Evolutionary conservation across 2,113 vertebrate species (phyloP).

Genomic region (Calcarius ornatus): DNA sequence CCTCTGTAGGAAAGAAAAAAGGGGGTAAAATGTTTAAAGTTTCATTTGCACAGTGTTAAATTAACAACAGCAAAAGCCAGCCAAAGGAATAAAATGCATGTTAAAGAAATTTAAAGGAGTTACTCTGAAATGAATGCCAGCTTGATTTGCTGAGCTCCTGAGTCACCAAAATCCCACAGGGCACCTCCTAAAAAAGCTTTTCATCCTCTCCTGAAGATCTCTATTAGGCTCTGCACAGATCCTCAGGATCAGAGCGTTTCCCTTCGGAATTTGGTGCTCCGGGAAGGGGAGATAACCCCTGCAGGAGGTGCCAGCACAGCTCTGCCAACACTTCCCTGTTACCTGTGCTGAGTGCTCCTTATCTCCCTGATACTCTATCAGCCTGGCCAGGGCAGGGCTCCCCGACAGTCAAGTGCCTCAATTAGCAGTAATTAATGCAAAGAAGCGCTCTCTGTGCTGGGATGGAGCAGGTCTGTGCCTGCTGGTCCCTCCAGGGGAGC

Average conservation of each 20-base stretch:
- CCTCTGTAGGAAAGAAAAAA: neutral
- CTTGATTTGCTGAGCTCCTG: neutral
- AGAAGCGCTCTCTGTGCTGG: accelerated
- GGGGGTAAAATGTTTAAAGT: neutral
- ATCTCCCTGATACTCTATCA: slow-evolving; percentile 53
- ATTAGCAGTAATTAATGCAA: slow-evolving; percentile 20
- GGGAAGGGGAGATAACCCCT: neutral
- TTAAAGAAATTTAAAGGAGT: slow-evolving; percentile 11
- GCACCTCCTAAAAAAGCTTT: neutral
- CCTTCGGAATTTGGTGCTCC: neutral
- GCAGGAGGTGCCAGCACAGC: neutral
- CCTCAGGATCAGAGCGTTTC: accelerated
- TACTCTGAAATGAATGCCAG: slow-evolving; percentile 16
- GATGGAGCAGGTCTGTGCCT: neutral
- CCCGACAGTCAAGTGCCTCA: neutral
- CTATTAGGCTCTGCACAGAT: neutral
- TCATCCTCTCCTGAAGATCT: no score
- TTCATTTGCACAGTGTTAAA: neutral
- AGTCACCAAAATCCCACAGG: neutral
- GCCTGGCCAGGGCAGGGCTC: neutral
- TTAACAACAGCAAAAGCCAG: slow-evolving; percentile 23
- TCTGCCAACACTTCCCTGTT: neutral
- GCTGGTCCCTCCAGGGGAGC: neutral
- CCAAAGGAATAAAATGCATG: slow-evolving; percentile 27
- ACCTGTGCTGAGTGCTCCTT: slow-evolving; percentile 40